phyloP scores from a whole-genome alignment of 92 coral and sea anemone species.

The Palythoa grandis region DNA sequence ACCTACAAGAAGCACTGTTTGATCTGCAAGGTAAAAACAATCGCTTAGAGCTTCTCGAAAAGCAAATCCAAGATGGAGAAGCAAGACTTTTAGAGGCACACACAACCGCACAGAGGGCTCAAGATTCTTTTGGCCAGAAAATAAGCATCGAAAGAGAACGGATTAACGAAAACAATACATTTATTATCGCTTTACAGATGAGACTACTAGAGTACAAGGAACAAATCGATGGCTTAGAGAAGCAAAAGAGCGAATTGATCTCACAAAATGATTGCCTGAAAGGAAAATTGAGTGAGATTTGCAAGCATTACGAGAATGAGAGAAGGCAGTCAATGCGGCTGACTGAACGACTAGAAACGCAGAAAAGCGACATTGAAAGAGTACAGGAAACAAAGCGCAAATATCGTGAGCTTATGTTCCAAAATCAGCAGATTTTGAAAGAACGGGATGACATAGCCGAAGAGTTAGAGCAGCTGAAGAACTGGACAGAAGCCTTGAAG shows the following conservation, averaged over 20 bases:
- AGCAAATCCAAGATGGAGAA: constrained; percentile 65
- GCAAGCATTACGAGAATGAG: constrained; percentile 81
- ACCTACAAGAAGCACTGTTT: constrained; percentile 59
- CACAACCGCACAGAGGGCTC: constrained; percentile 70
- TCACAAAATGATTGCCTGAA: constrained; percentile 65
- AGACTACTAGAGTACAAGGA: constrained; percentile 89
- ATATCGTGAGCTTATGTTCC: constrained; percentile 78
- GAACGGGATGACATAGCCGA: constrained; percentile 76
- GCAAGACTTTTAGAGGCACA: constrained; percentile 64
- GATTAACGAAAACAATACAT: constrained; percentile 82
- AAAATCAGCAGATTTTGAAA: constrained; percentile 65
- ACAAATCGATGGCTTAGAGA: constrained; percentile 73
- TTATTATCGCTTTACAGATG: constrained; percentile 95
- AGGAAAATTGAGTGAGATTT: constrained; percentile 67
- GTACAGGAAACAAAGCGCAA: constrained; percentile 83
- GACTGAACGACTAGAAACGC: constrained; percentile 80
- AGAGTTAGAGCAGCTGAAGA: constrained; percentile 77
- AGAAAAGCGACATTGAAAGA: constrained; percentile 82
- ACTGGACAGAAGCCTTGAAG: constrained; percentile 91
- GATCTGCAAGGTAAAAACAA: constrained; percentile 64
- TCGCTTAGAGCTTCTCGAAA: constrained; percentile 72
- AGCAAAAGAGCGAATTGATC: constrained; percentile 59
- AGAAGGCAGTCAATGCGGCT: constrained; percentile 89
- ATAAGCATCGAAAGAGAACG: constrained; percentile 69
- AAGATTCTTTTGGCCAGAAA: constrained; percentile 65